A percentile compares a stretch with the other conserved stretches of the same genome.
These are phyloP conservation scores for Oligia latruncula DNA, from an alignment of 2,888 invertebrate species.

Conservation along the genomic window DNA sequence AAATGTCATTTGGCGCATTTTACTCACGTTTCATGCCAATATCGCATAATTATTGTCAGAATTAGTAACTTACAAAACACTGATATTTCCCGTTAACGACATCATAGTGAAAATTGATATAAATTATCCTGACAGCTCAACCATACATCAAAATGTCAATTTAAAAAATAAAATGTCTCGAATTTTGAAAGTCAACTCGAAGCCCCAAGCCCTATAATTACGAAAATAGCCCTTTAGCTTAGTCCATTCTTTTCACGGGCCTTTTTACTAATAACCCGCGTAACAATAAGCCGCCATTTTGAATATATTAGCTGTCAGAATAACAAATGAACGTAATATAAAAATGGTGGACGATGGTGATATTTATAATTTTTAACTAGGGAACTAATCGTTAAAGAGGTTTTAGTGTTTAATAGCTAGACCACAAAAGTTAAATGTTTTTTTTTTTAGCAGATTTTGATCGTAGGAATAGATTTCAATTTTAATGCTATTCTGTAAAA, in stretches of 20 bases:
- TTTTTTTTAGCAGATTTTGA: background rate
- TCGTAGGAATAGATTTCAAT: background rate
- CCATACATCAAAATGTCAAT: background rate
- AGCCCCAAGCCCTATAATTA: conserved; percentile 37
- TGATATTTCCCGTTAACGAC: conserved; percentile 8
- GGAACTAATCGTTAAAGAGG: conserved; percentile 19
- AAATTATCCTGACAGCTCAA: conserved; percentile 49
- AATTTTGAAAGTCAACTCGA: conserved; percentile 10
- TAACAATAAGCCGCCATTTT: conserved; percentile 42
- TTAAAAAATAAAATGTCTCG: conserved; percentile 15
- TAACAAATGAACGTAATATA: conserved; percentile 54
- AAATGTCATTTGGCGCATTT: conserved; percentile 52
- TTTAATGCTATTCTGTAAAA: background rate
- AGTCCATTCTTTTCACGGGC: conserved; percentile 24
- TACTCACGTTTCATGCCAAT: conserved; percentile 21
- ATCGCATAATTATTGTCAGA: conserved; percentile 30
- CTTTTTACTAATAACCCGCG: conserved; percentile 41
- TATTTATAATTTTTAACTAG: conserved; percentile 28
- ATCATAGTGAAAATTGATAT: conserved; percentile 1
- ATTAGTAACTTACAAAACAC: background rate
- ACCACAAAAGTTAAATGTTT: conserved; percentile 12
- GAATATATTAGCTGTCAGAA: conserved; percentile 61
- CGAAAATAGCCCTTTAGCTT: conserved; percentile 27
- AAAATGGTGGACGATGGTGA: conserved; percentile 46
- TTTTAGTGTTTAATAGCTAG: conserved; percentile 33